Evolutionary conservation across 2,797 vertebrate species (phyloP).

Genomic region (Sciurus vulgaris): DNA sequence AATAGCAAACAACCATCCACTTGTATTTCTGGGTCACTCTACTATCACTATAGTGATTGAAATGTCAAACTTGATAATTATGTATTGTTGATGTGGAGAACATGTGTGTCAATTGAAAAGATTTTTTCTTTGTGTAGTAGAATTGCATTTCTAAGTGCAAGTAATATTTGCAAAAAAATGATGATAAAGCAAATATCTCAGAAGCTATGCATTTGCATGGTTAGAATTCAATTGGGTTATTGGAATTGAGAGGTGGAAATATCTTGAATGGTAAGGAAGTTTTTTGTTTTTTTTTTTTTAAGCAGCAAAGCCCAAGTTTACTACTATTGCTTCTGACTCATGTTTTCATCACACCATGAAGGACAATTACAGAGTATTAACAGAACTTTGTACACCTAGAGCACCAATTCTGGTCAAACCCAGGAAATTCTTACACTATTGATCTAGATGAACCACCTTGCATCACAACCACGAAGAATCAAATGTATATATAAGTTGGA

Average conservation of each 20-base stretch:
- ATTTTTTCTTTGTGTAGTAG: background rate
- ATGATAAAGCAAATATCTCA: background rate
- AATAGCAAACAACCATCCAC: slow-evolving; percentile 1
- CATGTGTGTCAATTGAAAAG: background rate
- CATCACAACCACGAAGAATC: background rate
- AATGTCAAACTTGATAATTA: slow-evolving; percentile 7
- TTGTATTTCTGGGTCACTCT: background rate
- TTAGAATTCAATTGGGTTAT: background rate
- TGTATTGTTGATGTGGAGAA: background rate
- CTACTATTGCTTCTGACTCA: background rate
- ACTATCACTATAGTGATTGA: background rate
- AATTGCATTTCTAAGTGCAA: background rate
- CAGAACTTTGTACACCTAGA: background rate
- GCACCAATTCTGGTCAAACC: background rate
- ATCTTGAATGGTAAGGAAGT: background rate
- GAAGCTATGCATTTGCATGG: background rate
- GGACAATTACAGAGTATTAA: background rate
- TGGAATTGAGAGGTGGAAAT: background rate
- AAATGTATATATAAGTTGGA: background rate
- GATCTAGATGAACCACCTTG: background rate
- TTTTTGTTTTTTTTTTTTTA: no score
- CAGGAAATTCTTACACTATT: background rate
- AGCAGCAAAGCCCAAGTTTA: background rate
- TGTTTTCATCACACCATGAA: background rate
- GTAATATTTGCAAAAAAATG: background rate